phyloP scores from a whole-genome alignment of 2,888 invertebrate genomes.

The Agriopis leucophaearia region DNA sequence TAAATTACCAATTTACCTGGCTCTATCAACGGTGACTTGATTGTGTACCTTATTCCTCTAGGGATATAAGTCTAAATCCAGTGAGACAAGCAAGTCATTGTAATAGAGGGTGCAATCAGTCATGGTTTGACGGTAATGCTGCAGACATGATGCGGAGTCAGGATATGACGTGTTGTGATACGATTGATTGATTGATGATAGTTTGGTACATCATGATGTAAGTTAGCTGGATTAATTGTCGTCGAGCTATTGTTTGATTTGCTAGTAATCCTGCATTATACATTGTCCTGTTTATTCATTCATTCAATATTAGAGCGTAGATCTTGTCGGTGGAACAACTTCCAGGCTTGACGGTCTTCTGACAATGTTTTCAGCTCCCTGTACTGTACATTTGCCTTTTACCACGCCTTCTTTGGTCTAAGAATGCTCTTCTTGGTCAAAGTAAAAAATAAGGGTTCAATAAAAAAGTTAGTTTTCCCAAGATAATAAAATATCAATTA shows the following conservation, averaged over 20 bases:
- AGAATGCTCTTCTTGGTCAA: too few relatives aligned
- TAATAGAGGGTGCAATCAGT: conserved; percentile 58
- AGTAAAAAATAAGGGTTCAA: too few relatives aligned
- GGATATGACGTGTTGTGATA: conserved; percentile 36
- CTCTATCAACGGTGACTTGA: background rate
- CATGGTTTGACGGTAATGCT: conserved; percentile 71
- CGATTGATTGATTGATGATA: conserved; percentile 34
- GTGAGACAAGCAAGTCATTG: conserved; percentile 10
- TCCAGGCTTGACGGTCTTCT: too few relatives aligned
- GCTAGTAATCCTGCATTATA: background rate
- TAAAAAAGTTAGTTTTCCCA: too few relatives aligned
- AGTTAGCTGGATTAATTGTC: conserved; percentile 4
- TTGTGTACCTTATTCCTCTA: background rate
- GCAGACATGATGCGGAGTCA: conserved; percentile 31
- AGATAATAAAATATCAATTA: too few relatives aligned
- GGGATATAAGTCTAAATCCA: background rate
- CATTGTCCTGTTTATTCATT: background rate
- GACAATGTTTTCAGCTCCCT: too few relatives aligned
- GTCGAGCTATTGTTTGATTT: conserved; percentile 6
- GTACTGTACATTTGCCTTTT: too few relatives aligned
- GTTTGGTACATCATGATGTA: conserved; percentile 11
- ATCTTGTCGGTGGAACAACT: too few relatives aligned
- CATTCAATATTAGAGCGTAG: too few relatives aligned
- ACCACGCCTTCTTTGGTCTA: too few relatives aligned
- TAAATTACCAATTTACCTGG: conserved; percentile 1